These are phyloP conservation scores for Mylabris sibirica DNA, from an alignment of 2,888 invertebrate genomes.

Conservation along the genomic window DNA sequence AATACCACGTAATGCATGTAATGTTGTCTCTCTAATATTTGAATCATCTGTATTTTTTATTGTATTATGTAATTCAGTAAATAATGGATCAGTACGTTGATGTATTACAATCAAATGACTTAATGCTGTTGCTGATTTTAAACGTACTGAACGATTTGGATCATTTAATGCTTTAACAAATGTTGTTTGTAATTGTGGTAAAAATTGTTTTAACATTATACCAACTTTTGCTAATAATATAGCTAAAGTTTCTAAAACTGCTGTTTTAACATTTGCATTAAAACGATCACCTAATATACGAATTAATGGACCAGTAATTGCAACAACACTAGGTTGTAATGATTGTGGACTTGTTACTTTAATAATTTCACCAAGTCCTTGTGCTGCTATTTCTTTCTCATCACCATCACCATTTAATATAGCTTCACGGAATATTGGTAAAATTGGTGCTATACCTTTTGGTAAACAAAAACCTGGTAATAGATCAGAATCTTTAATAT, in stretches of 20 bases:
- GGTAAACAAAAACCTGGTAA: conserved; percentile 94
- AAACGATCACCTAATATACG: conserved; percentile 96
- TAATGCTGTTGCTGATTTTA: conserved; percentile 89
- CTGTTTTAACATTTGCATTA: conserved; percentile 92
- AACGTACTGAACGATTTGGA: conserved; percentile 83
- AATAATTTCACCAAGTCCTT: conserved; percentile 84
- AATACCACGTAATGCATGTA: conserved; percentile 88
- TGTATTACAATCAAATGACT: conserved; percentile 91
- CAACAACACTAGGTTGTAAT: conserved; percentile 93
- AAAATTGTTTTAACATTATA: conserved; percentile 93
- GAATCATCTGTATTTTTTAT: conserved; percentile 86
- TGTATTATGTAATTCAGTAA: conserved; percentile 88
- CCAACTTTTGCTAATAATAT: conserved; percentile 94
- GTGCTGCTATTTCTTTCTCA: conserved; percentile 93
- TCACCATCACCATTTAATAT: conserved; percentile 95
- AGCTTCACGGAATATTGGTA: conserved; percentile 95
- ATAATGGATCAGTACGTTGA: conserved; percentile 92
- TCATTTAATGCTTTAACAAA: conserved; percentile 96
- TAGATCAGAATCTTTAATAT: conserved; percentile 78
- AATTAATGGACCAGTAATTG: conserved; percentile 97
- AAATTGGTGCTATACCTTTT: conserved; percentile 85
- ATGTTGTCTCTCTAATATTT: conserved; percentile 88
- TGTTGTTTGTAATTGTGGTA: conserved; percentile 98
- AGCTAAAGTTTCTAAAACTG: conserved; percentile 93
- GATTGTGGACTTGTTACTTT: conserved; percentile 84